phyloP scores from a whole-genome alignment of 2,888 invertebrate species.

The Dryomyza anilis region DNA sequence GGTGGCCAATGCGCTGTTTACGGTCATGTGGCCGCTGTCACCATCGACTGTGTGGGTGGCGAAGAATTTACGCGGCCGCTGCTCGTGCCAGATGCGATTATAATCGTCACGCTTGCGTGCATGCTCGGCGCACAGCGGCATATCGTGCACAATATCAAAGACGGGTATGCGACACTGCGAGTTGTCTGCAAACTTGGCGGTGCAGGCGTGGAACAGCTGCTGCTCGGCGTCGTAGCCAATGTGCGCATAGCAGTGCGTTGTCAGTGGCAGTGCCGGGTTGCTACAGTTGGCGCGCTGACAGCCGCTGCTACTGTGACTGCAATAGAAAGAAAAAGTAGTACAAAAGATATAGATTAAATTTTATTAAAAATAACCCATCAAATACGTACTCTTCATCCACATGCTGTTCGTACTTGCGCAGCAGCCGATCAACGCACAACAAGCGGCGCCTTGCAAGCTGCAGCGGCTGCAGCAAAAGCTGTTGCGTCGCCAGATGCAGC shows the following conservation, averaged over 20 bases:
- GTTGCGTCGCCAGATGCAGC: slow-evolving; percentile 50
- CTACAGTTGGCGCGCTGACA: too few species aligned
- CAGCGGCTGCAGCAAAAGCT: slow-evolving; percentile 50
- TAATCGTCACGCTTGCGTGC: slow-evolving; percentile 85
- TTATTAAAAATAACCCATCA: neutral
- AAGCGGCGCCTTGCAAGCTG: slow-evolving; percentile 51
- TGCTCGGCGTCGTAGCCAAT: slow-evolving; percentile 86
- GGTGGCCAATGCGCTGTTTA: neutral
- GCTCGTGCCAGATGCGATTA: slow-evolving; percentile 67
- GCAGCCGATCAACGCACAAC: slow-evolving; percentile 53
- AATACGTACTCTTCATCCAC: slow-evolving; percentile 48
- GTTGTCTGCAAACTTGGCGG: slow-evolving; percentile 78
- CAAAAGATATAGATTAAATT: neutral
- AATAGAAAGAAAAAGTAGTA: slow-evolving; percentile 7
- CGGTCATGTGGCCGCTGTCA: too few species aligned
- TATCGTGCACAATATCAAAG: slow-evolving; percentile 77
- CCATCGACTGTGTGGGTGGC: too few species aligned
- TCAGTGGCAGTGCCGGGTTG: slow-evolving; percentile 59
- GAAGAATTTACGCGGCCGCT: slow-evolving; percentile 71
- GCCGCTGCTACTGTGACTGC: too few species aligned
- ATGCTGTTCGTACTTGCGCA: slow-evolving; percentile 52
- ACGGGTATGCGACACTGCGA: slow-evolving; percentile 80
- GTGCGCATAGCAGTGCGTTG: slow-evolving; percentile 82
- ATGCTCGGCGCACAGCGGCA: slow-evolving; percentile 86
- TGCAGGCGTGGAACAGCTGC: slow-evolving; percentile 78